These are phyloP conservation scores for Trisateles emortualis DNA, from an alignment of 2,888 invertebrate genomes.

Conservation along the genomic window DNA sequence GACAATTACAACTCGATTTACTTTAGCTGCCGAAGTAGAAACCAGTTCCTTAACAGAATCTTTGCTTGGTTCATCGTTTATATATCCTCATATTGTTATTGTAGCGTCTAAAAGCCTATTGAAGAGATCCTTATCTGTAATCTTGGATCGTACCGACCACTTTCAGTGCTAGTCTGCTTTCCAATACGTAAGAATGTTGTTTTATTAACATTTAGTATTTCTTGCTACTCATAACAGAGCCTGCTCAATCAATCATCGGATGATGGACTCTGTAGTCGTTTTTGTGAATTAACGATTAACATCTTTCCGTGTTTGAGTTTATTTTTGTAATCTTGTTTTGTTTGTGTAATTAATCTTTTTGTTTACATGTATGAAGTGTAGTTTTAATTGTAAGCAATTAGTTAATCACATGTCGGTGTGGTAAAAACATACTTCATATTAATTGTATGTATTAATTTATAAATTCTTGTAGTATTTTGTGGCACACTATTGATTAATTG, in stretches of 20 bases:
- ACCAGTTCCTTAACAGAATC: neutral
- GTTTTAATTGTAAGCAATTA: too few relatives aligned
- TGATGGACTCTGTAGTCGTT: conserved; percentile 10
- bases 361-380: too few relatives aligned
- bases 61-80: neutral
- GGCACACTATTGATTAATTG: too few relatives aligned
- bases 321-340: too few relatives aligned
- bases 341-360: too few relatives aligned
- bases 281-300: neutral
- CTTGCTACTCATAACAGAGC: conserved; percentile 4
- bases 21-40: neutral
- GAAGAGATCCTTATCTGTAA: neutral
- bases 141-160: conserved; percentile 22
- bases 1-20: too few relatives aligned
- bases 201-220: conserved; percentile 53
- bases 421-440: too few relatives aligned
- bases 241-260: conserved; percentile 14
- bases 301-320: neutral
- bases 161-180: conserved; percentile 59
- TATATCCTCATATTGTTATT: neutral
- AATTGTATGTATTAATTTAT: too few relatives aligned
- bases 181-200: conserved; percentile 60
- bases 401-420: too few relatives aligned
- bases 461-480: too few relatives aligned
- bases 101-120: neutral